Conservation (phyloP, 2,888 invertebrate species). For the Zele albiditarsus region DNA sequence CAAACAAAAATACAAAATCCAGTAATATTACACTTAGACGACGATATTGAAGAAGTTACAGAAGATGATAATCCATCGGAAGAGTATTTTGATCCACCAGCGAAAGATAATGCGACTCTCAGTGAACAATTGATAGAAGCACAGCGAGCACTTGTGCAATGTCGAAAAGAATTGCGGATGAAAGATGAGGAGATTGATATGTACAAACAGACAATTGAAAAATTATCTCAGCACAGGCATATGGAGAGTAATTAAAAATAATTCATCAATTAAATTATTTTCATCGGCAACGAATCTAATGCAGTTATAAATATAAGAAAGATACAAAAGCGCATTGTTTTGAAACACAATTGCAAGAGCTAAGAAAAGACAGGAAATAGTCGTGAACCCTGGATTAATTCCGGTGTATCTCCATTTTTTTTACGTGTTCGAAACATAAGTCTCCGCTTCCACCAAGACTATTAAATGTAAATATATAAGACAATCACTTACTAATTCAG, state of each 20-base stretch:
- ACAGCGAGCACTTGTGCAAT: constrained; percentile 68
- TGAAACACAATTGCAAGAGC: background rate
- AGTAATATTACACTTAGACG: constrained; percentile 65
- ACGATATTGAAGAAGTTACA: constrained; percentile 68
- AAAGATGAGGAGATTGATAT: constrained; percentile 72
- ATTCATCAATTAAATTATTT: background rate
- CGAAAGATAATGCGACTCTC: constrained; percentile 66
- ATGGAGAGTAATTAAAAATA: constrained; percentile 48
- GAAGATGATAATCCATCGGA: constrained; percentile 75
- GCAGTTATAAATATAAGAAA: background rate
- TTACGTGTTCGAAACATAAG: background rate
- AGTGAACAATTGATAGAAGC: constrained; percentile 70
- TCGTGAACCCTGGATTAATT: background rate
- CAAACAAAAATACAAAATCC: constrained; percentile 59
- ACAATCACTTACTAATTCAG: background rate
- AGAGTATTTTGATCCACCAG: constrained; percentile 55
- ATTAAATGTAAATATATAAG: background rate
- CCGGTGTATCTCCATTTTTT: background rate
- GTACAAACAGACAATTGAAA: constrained; percentile 70
- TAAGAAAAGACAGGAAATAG: background rate
- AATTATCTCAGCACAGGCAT: constrained; percentile 56
- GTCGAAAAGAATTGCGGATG: constrained; percentile 68
- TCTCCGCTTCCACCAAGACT: background rate
- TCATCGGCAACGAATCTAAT: background rate
- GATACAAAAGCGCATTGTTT: background rate